These are phyloP conservation scores for Echinometra lucunter DNA, from an alignment of 53 echinoderm and acorn worm genomes.

Conservation along the genomic window DNA sequence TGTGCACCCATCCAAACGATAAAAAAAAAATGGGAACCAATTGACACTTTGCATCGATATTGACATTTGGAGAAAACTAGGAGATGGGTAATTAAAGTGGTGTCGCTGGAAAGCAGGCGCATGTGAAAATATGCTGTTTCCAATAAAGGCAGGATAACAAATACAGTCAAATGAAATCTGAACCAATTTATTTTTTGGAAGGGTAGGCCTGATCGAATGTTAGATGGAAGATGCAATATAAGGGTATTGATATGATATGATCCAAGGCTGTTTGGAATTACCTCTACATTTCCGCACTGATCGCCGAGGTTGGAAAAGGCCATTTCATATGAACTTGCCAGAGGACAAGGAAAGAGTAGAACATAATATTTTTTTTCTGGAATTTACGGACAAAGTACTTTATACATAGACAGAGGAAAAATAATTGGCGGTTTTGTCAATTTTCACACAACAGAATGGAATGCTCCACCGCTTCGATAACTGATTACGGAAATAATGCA, in stretches of 20 bases:
- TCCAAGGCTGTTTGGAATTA: slow-evolving; percentile 25
- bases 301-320: background rate
- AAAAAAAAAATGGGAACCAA: slow-evolving; percentile 27
- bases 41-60: slow-evolving; percentile 50
- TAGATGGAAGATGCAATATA: slow-evolving; percentile 34
- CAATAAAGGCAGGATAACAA: slow-evolving; percentile 38
- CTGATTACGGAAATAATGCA: background rate
- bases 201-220: background rate
- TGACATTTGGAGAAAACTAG: slow-evolving; percentile 33
- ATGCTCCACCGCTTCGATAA: background rate
- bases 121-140: slow-evolving; percentile 42
- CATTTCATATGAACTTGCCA: background rate
- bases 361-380: background rate
- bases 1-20: slow-evolving; percentile 4
- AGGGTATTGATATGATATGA: slow-evolving; percentile 28
- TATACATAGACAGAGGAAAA: background rate
- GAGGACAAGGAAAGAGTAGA: background rate
- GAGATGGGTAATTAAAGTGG: slow-evolving; percentile 49
- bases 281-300: slow-evolving; percentile 14
- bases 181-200: slow-evolving; percentile 47
- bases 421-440: background rate
- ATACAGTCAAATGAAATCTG: slow-evolving; percentile 30
- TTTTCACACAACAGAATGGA: background rate
- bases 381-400: background rate
- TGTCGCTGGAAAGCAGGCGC: slow-evolving; percentile 9